Base-by-base conservation (phyloP, 2,888 invertebrate species). In the Athalia rosae region DNA sequence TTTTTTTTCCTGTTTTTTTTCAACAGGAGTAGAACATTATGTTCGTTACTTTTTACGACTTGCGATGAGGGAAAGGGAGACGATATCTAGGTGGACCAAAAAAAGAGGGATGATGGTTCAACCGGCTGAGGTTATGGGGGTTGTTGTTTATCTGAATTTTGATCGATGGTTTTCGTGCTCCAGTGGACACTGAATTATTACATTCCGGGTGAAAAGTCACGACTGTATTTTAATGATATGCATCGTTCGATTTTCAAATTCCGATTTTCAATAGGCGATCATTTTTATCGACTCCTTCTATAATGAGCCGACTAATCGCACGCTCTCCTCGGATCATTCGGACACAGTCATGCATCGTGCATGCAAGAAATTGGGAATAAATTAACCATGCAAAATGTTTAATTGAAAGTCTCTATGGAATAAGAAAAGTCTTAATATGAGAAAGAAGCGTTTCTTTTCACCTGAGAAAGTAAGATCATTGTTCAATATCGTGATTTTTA, bases 101-200 rank as follows among this genome's bases (percentile, higher is more conserved):
- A 50, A 11, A 58, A 15, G 71, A 56, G 13, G 56, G 71, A 62
- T 71, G 69, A 71, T 58, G 77, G 47, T 28, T 47, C 74, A 48
- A 61, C 48, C 41, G 41, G n/a, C 28, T 7, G 11, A 59, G 73
- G 56, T 73, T 76, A 67, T 77, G 61, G 47, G 77, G 77, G 77
- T 62, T 77, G 77, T 73, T 73, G 71, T 77, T 77, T 77, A 77
- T 77, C 77, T 77, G 47, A 53, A 62, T 73, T 73, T 62, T 77
- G 77, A 77, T 77, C 77, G 74, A 77, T 77, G 77, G 50, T 43
- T 43, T 58, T 15, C 58, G 41, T 47, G 13, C 45, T 9, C 73
- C 71, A 71, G 28, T 77, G 45, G 77, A 77, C 77, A 77, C 77
- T 77, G 77, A 77, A 77, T 77, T 77, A 77, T 77, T 73, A 77